Conservation (phyloP, 2,797 vertebrate species). For the Rhynchotus rufescens region DNA sequence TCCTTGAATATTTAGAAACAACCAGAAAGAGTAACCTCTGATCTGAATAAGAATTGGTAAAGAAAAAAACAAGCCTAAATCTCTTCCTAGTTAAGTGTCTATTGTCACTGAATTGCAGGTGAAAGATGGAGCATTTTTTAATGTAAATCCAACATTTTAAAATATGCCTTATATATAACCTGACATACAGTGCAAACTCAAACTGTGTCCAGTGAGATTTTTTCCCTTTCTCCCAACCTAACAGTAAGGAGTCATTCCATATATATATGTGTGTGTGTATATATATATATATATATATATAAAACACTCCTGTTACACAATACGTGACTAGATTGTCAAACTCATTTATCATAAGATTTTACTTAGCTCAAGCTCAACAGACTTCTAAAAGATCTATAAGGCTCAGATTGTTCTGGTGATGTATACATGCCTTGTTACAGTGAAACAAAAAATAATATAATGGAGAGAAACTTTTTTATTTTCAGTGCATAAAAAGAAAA, state of each 20-base stretch:
- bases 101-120: neutral
- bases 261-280: neutral
- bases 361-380: neutral
- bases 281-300: neutral
- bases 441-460: slow-evolving; percentile 15
- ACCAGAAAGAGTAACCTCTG: neutral
- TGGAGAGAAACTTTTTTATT: neutral
- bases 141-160: neutral
- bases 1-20: neutral
- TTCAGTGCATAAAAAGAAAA: neutral
- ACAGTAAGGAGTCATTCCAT: neutral
- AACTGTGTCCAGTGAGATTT: neutral
- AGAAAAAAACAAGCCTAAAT: neutral
- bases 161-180: neutral
- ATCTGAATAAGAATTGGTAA: neutral
- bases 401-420: neutral
- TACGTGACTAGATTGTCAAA: neutral
- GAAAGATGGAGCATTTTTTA: neutral
- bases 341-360: neutral
- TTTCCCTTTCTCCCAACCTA: neutral
- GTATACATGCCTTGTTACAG: neutral
- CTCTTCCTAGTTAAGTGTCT: neutral
- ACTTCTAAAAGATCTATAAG: slow-evolving; percentile 18
- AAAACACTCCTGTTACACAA: neutral
- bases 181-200: neutral